A percentile compares a stretch with the other conserved stretches of the same genome.
Evolutionary conservation across 2,113 vertebrate genomes (phyloP).

Genomic region (Myrmecophaga tridactyla): DNA sequence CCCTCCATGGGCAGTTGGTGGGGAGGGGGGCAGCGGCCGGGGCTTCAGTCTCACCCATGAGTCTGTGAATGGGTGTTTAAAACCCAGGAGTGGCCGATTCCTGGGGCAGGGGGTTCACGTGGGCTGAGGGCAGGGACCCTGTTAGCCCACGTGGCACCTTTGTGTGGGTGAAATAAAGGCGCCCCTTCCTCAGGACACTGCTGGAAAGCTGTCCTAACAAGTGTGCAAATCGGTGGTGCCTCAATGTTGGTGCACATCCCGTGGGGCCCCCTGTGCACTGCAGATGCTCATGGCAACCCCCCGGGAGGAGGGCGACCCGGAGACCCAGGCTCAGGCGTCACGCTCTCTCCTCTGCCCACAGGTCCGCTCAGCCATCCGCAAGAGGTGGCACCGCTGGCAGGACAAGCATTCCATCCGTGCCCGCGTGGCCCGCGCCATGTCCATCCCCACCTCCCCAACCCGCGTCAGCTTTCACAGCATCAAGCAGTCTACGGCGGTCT

Average conservation of each 20-base stretch:
- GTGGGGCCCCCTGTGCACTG: no score
- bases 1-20: neutral
- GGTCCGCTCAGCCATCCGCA: constrained; percentile 93
- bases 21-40: neutral
- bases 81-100: neutral
- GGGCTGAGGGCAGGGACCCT: neutral
- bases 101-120: no score
- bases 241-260: no score
- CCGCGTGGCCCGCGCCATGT: constrained; percentile 94
- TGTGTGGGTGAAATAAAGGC: neutral
- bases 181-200: no score
- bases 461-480: constrained; percentile 98
- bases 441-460: constrained; percentile 96
- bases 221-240: neutral
- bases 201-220: neutral
- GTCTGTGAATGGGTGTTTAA: neutral
- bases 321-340: fast-evolving
- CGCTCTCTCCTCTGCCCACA: constrained; percentile 52
- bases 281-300: neutral
- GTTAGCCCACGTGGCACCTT: neutral
- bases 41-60: neutral
- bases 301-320: neutral
- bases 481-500: constrained; percentile 90
- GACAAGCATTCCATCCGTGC: constrained; percentile 95
- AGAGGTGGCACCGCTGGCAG: constrained; percentile 96